phyloP scores from a whole-genome alignment of 2,797 vertebrate species.

The Dallia pectoralis region DNA sequence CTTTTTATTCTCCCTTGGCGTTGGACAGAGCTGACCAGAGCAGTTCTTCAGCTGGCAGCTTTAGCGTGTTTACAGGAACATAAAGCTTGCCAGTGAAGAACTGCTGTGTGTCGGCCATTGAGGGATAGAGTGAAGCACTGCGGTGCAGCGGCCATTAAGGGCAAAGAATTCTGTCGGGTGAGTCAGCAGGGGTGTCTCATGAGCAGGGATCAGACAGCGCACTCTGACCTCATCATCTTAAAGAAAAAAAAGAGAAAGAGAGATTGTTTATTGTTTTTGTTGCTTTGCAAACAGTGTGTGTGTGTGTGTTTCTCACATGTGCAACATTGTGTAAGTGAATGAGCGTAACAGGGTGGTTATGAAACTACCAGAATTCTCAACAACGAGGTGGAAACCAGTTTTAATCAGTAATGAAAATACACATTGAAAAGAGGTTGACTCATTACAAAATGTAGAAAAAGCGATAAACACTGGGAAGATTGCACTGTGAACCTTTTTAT shows the following conservation, averaged over 20 bases:
- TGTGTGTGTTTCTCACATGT: neutral
- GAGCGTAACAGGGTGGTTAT: constrained; percentile 44
- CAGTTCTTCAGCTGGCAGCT: constrained; percentile 99
- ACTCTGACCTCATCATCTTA: constrained; percentile 15
- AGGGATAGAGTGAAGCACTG: constrained; percentile 20
- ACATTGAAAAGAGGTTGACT: too few species aligned
- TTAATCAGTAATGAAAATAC: too few species aligned
- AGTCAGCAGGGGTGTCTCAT: neutral
- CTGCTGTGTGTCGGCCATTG: constrained; percentile 89
- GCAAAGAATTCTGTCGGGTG: neutral
- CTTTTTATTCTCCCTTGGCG: neutral
- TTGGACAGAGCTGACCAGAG: constrained; percentile 85
- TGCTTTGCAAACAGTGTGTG: constrained; percentile 26
- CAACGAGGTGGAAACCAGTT: too few species aligned
- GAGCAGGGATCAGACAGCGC: neutral
- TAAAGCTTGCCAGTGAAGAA: constrained; percentile 99
- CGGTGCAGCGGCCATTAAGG: constrained; percentile 18
- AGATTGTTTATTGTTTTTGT: neutral
- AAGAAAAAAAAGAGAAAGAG: neutral
- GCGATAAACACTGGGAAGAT: too few species aligned
- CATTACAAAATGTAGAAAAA: too few species aligned
- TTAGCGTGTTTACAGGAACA: constrained; percentile 94
- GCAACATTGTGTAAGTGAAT: constrained; percentile 57
- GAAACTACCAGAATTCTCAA: neutral
- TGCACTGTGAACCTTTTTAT: too few species aligned